Evolutionary conservation across 2,888 invertebrate genomes (phyloP).

Genomic region (Mechanitis mazaeus): DNA sequence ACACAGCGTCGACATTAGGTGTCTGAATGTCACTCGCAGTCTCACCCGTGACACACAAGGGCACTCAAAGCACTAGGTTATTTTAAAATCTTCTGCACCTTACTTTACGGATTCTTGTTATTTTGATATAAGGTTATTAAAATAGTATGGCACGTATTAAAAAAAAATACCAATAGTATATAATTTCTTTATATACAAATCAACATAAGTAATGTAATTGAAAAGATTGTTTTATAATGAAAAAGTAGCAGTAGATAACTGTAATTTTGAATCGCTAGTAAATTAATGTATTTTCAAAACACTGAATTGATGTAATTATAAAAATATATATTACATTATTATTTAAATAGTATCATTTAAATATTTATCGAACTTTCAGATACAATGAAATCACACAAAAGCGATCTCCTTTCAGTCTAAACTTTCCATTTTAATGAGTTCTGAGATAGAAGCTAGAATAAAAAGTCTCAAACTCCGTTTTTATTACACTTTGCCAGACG

Average conservation of each 20-base stretch:
- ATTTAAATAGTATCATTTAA: no score
- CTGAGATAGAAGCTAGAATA: constrained; percentile 2
- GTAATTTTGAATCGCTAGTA: not conserved
- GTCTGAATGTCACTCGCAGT: constrained; percentile 18
- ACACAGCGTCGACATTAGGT: constrained; percentile 19
- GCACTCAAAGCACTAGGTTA: constrained; percentile 14
- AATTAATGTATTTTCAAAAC: not conserved
- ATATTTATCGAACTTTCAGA: not conserved
- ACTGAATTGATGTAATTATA: no score
- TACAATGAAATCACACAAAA: not conserved
- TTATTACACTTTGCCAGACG: constrained; percentile 2
- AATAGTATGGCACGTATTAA: no score
- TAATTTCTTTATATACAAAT: not conserved
- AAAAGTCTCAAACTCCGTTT: constrained; percentile 1
- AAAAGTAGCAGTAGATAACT: not conserved
- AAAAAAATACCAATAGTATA: no score
- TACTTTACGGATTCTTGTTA: constrained; percentile 9
- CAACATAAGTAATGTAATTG: no score
- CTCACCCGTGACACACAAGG: constrained; percentile 10
- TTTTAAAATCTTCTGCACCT: constrained; percentile 18
- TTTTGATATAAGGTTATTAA: not conserved
- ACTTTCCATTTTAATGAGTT: constrained; percentile 4
- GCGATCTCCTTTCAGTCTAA: not conserved
- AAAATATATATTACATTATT: no score
- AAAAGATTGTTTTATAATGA: no score